A percentile compares a stretch with the other conserved stretches of the same genome.
These are phyloP conservation scores for Arctia plantaginis DNA, from an alignment of 2,888 invertebrate species.

Conservation along the genomic window DNA sequence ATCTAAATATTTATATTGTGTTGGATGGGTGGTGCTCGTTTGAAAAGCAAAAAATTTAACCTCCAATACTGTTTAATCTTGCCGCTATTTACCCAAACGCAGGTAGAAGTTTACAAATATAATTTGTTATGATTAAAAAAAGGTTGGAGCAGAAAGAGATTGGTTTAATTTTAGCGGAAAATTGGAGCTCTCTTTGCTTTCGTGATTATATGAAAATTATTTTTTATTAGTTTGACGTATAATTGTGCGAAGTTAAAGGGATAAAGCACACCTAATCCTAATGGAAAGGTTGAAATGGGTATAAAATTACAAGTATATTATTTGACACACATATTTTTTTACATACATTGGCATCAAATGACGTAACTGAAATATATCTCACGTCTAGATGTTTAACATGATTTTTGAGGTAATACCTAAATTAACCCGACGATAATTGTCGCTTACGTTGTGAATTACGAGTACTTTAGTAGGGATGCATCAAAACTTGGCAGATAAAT, in stretches of 20 bases:
- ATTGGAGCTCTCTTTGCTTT: conserved; percentile 9
- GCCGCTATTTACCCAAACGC: conserved; percentile 5
- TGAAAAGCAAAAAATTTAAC: background rate
- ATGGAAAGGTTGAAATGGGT: background rate
- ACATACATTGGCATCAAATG: no score
- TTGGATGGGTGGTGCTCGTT: background rate
- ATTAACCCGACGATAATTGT: no score
- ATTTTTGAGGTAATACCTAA: no score
- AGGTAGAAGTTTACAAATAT: conserved; percentile 4
- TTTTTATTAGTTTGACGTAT: background rate
- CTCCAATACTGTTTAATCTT: conserved; percentile 10
- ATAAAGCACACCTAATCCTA: background rate
- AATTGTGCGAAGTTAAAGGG: background rate
- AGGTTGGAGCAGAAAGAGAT: conserved; percentile 4
- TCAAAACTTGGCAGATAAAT: no score
- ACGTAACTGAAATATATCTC: no score
- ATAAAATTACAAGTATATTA: background rate
- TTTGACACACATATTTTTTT: no score
- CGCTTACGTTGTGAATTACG: no score
- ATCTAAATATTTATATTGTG: background rate
- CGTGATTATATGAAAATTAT: conserved; percentile 5
- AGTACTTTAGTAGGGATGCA: no score
- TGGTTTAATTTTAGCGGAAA: conserved; percentile 10
- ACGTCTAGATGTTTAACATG: no score
- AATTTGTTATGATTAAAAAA: conserved; percentile 13